Conservation (phyloP, 2,113 vertebrate species). For the Ursus arctos region DNA sequence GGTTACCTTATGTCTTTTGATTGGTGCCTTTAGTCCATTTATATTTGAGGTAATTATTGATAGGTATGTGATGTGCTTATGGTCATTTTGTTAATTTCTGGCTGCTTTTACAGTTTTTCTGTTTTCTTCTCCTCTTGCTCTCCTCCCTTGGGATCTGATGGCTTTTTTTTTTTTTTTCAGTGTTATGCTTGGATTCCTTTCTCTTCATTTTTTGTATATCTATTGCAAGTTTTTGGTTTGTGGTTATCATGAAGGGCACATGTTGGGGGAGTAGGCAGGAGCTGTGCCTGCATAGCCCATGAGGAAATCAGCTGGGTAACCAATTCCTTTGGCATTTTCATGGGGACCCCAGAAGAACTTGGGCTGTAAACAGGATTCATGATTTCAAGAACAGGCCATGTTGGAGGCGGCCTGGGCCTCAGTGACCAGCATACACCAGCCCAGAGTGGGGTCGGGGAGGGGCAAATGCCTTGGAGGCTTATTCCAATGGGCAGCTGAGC, state of each 20-base stretch:
- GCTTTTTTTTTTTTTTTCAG: not conserved
- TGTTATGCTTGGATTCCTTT: not conserved
- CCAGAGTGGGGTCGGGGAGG: not conserved
- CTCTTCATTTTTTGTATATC: not conserved
- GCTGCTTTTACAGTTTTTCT: not conserved
- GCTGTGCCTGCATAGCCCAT: slow-evolving; percentile 96
- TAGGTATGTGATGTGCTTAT: not conserved
- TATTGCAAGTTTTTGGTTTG: not conserved
- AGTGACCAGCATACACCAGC: not conserved
- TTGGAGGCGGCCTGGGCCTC: not conserved
- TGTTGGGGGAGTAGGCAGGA: slow-evolving; percentile 94
- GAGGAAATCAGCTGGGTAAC: slow-evolving; percentile 93
- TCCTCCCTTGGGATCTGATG: not conserved
- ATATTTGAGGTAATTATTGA: not conserved
- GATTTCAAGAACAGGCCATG: not conserved
- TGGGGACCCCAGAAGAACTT: not conserved
- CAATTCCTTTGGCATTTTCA: not conserved
- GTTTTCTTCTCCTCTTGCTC: not conserved
- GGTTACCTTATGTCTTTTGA: not conserved
- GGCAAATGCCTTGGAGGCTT: not conserved
- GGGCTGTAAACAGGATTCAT: not conserved
- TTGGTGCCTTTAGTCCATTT: not conserved
- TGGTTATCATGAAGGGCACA: slow-evolving; percentile 87
- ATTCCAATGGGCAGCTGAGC: not conserved
- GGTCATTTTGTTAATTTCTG: not conserved